Base-by-base conservation (phyloP, 37 sponge, comb jelly and placozoan genomes). In the Spongia lamella region DNA sequence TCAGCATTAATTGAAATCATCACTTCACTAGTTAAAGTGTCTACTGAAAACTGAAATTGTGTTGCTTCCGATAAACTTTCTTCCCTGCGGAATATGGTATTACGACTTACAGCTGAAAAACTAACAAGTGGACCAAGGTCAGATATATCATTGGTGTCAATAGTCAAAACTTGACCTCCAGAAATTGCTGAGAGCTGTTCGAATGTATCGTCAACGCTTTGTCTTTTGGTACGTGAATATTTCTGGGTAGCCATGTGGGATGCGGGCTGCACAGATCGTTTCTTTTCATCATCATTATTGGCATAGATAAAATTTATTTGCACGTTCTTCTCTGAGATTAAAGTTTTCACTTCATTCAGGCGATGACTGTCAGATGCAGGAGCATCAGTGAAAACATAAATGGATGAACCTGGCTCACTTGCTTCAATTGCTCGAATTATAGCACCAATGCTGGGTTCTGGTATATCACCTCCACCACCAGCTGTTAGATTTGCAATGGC, bases 371-470 rank as follows among this genome's bases (percentile, higher is more conserved):
- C 83, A 55, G 38, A 55, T 3, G 75, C 75, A 21, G 63, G 55
- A 64, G 88, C 88, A 69, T 87, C 88, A 13, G 88, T 87, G 57
- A 77, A 87, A 39, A 87, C 82, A 77, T 71, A 87, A 37, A 87
- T 72, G 29, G 76, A 60, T 27, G 88, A 71, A 7, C 54, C 38
- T 20, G 78, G 63, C 27, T 81, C 63, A 54, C 88, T 87, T 11
- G 70, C 81, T 17, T 37, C n/a, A 15, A 77, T 52, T 35, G 88
- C 88, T 54, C 88, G 72, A 35, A 81, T 73, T 15, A 80, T 34
- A 4, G 88, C 88, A 35, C 82, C 88, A 53, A 81, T 55, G 26
- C 82, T 80, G 1, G 82, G 81, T 70, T 87, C 88, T 37, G 83
- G 88, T 15, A 69, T 64, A 47, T 87, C 88, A 62, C 83, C 83